These are phyloP conservation scores for Erpetoichthys calabaricus DNA, from an alignment of 2,797 vertebrate genomes.

Conservation along the genomic window DNA sequence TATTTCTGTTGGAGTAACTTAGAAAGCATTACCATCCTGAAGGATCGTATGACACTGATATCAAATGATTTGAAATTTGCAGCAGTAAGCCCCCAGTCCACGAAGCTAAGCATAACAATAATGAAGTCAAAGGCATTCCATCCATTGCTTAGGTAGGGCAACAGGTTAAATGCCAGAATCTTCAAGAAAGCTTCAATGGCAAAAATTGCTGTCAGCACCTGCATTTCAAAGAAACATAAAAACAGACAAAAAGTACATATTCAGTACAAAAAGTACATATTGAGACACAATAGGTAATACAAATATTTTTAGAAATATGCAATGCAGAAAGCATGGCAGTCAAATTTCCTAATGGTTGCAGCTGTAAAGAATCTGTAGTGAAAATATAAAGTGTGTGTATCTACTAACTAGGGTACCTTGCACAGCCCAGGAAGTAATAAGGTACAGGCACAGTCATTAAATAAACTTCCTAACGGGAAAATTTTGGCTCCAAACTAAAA, in stretches of 20 bases:
- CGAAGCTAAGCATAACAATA: constrained; percentile 10
- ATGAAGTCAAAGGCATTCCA: constrained; percentile 14
- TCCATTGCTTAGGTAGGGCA: constrained; percentile 7
- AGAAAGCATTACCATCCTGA: not conserved
- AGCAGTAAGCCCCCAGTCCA: constrained; percentile 9
- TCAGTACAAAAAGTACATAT: not conserved
- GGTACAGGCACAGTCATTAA: too few species aligned
- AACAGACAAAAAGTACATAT: not conserved
- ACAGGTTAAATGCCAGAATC: constrained; percentile 4
- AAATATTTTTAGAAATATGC: too few species aligned
- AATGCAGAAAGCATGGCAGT: too few species aligned
- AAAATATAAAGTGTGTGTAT: too few species aligned
- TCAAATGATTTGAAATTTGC: constrained; percentile 7
- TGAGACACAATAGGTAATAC: too few species aligned
- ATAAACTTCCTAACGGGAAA: too few species aligned
- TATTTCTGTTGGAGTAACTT: not conserved
- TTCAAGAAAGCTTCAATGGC: constrained; percentile 11
- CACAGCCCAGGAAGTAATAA: too few species aligned
- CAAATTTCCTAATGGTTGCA: too few species aligned
- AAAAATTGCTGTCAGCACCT: constrained; percentile 12
- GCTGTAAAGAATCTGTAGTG: too few species aligned
- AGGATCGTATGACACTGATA: not conserved
- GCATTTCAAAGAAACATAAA: constrained; percentile 3
- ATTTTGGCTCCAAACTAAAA: too few species aligned
- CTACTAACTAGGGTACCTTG: too few species aligned